Conservation (phyloP, 92 coral and sea anemone genomes). For the Ricordea florida region DNA sequence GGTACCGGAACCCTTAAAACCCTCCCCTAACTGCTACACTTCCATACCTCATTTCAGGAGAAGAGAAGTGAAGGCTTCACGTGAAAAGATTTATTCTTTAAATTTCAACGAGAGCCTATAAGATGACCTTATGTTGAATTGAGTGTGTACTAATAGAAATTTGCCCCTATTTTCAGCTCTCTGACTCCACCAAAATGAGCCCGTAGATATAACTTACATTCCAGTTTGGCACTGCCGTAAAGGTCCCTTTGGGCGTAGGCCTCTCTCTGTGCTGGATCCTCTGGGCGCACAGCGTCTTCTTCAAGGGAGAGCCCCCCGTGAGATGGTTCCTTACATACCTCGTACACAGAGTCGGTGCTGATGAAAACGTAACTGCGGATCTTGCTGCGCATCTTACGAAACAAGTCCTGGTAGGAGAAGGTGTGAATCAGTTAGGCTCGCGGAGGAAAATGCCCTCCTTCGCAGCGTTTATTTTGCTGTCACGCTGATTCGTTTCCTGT, state of each 20-base stretch:
- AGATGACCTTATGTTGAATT: too few species aligned
- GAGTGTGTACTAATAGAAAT: too few species aligned
- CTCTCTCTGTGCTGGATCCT: conserved; percentile 60
- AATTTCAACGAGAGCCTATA: too few species aligned
- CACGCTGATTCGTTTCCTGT: not conserved
- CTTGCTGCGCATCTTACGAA: conserved; percentile 63
- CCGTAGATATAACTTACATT: not conserved
- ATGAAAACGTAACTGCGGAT: conserved; percentile 83
- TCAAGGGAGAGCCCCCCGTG: conserved; percentile 85
- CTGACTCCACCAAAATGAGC: too few species aligned
- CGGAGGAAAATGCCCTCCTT: too few species aligned
- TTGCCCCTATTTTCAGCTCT: too few species aligned
- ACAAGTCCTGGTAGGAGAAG: conserved; percentile 44
- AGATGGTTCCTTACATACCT: conserved; percentile 78
- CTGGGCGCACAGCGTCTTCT: conserved; percentile 89
- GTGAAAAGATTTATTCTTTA: too few species aligned
- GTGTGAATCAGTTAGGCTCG: not conserved
- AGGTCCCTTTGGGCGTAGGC: conserved; percentile 60
- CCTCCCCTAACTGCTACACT: too few species aligned
- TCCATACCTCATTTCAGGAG: too few species aligned
- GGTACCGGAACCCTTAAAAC: too few species aligned
- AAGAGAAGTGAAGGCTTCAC: too few species aligned
- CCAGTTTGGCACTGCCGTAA: conserved; percentile 84
- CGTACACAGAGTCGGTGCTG: conserved; percentile 95
- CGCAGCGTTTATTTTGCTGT: not conserved